These are phyloP conservation scores for Stigmatopora argus DNA, from an alignment of 2,113 vertebrate genomes.

Conservation along the genomic window DNA sequence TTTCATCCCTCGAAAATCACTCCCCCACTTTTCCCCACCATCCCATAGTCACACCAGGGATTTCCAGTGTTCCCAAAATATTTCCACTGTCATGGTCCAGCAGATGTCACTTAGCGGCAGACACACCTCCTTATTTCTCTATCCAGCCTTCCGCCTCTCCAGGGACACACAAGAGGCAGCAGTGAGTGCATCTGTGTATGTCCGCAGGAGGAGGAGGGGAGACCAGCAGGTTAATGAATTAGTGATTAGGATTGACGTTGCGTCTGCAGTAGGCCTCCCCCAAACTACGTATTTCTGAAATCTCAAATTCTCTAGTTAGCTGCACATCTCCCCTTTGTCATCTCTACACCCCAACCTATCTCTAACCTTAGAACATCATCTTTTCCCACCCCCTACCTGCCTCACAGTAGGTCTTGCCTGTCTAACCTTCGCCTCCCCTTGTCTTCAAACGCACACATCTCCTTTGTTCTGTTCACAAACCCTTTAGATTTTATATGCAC, in stretches of 20 bases:
- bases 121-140: slow-evolving; percentile 55
- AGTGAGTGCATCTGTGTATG: slow-evolving; percentile 23
- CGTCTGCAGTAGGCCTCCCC: slow-evolving; percentile 43
- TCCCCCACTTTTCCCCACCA: slow-evolving; percentile 6
- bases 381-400: slow-evolving; percentile 38
- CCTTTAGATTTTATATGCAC: slow-evolving; percentile 9
- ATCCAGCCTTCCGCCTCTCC: slow-evolving; percentile 41
- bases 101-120: slow-evolving; percentile 62
- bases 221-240: slow-evolving; percentile 69
- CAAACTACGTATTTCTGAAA: slow-evolving; percentile 21
- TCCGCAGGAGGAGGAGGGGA: slow-evolving; percentile 43
- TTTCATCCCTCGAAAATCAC: slow-evolving; percentile 23
- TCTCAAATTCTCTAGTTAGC: slow-evolving; percentile 39
- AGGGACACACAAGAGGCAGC: slow-evolving; percentile 42
- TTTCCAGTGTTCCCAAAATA: slow-evolving; percentile 42
- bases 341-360: slow-evolving; percentile 13
- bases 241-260: slow-evolving; percentile 71
- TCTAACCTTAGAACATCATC: slow-evolving; percentile 19
- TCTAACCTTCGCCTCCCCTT: slow-evolving; percentile 56
- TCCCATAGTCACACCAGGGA: slow-evolving; percentile 52
- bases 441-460: slow-evolving; percentile 36
- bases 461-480: slow-evolving; percentile 49
- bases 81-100: slow-evolving; percentile 41
- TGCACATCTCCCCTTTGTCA: slow-evolving; percentile 50
- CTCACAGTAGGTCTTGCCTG: slow-evolving; percentile 25